Evolutionary conservation across 2,888 invertebrate species (phyloP), one percentile per base, ranked within the genome.

Genomic region (Lagria hirta): DNA sequence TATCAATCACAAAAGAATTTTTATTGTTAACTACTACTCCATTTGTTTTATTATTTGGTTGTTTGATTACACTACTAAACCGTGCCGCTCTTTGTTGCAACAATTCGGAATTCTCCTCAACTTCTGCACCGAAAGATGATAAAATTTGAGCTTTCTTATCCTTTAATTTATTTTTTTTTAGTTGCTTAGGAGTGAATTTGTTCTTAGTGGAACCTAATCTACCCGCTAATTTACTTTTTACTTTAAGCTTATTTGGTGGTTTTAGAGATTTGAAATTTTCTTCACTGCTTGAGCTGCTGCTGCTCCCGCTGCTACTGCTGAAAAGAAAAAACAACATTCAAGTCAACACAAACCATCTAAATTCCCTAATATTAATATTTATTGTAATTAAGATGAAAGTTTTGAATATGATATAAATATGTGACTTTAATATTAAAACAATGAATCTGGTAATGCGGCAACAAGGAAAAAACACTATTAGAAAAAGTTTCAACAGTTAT

Each of bases 71-170:
- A 52, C 75, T 77, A 59, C 77, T 81, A 76, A 96, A 96, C 60
- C 96, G 79, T 45, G 91, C 94, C 32, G 95, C 95, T 58, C 96
- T 81, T 67, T 92, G 91, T 67, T 88, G 86, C 56, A 93, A 76
- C 60, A 86, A 80, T 64, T 87, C 88, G 53, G 82, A 81, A 72
- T 86, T 86, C 57, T 83, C 86, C 64, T 84, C 84, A 55, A 83
- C 76, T 27, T 75, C 73, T 10, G 68, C 66, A 53, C 78, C 79
- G 70, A 86, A 84, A 48, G 80, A 78, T 43, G 82, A 79, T 70
- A 83, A 83, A 66, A 83, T 83, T 57, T 77, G 74, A 60, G 77
- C 73, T 62, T 76, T 75, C 60, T 82, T 83, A 58, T 75, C 68
- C 77, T 79, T 64, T 54, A 66, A 61, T 71, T 77, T 72, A 74